phyloP scores from a whole-genome alignment of 2,797 vertebrate species.

The Chloroceryle amazona region DNA sequence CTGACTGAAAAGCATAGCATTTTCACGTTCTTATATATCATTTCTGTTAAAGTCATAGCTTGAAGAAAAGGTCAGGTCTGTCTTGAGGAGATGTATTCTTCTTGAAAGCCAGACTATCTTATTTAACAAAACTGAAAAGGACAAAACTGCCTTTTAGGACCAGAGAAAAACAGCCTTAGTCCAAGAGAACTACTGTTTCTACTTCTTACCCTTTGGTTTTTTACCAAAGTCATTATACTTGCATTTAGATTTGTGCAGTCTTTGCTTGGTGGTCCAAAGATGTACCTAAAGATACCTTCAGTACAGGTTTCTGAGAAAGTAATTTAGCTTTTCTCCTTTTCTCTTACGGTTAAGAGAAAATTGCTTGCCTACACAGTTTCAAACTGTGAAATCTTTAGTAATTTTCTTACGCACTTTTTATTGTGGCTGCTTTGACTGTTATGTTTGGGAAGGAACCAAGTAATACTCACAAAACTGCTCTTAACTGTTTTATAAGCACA shows the following conservation, averaged over 20 bases:
- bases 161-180: neutral
- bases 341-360: neutral
- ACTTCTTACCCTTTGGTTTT: neutral
- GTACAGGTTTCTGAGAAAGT: neutral
- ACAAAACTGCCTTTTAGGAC: neutral
- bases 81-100: neutral
- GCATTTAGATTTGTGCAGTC: neutral
- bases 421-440: neutral
- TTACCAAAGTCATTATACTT: neutral
- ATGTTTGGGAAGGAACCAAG: neutral
- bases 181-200: neutral
- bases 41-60: slow-evolving; percentile 12
- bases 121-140: neutral
- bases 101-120: neutral
- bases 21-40: neutral
- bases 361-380: neutral
- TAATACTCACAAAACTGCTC: neutral
- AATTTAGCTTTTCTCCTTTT: neutral
- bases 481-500: neutral
- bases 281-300: neutral
- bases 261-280: neutral
- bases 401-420: neutral
- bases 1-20: neutral
- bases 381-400: neutral
- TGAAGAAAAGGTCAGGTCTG: neutral